A percentile compares a stretch with the other conserved stretches of the same genome.
phyloP scores from a whole-genome alignment of 2,797 vertebrate genomes.

The Myotis daubentonii region DNA sequence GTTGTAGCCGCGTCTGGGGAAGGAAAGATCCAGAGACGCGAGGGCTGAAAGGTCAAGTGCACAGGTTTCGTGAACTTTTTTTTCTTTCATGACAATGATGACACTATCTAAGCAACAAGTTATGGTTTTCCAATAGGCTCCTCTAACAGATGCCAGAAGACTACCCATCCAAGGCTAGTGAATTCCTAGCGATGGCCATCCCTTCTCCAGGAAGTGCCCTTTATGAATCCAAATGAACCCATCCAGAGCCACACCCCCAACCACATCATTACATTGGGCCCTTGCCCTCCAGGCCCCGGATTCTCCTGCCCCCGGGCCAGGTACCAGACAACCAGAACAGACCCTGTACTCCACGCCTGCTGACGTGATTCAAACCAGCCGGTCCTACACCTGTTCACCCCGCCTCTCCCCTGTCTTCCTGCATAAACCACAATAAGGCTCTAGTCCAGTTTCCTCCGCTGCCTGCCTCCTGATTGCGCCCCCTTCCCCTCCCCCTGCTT shows the following conservation, averaged over 20 bases:
- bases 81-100: conserved; percentile 33
- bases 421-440: background rate
- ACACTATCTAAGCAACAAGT: conserved; percentile 48
- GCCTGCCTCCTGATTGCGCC: background rate
- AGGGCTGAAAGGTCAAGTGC: conserved; percentile 31
- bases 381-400: background rate
- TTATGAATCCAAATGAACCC: background rate
- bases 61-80: background rate
- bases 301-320: background rate
- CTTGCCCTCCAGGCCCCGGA: background rate
- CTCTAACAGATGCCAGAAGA: background rate
- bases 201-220: background rate
- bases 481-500: background rate
- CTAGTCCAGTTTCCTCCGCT: no score
- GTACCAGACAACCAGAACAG: background rate
- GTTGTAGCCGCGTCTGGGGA: conserved; percentile 28
- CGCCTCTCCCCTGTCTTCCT: background rate
- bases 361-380: background rate
- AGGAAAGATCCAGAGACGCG: background rate
- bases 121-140: background rate
- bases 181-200: background rate
- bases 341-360: no score
- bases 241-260: background rate
- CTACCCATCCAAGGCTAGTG: no score
- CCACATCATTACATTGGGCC: background rate